Evolutionary conservation across 2,888 invertebrate genomes (phyloP).

Genomic region (Dicyrtomina minuta): DNA sequence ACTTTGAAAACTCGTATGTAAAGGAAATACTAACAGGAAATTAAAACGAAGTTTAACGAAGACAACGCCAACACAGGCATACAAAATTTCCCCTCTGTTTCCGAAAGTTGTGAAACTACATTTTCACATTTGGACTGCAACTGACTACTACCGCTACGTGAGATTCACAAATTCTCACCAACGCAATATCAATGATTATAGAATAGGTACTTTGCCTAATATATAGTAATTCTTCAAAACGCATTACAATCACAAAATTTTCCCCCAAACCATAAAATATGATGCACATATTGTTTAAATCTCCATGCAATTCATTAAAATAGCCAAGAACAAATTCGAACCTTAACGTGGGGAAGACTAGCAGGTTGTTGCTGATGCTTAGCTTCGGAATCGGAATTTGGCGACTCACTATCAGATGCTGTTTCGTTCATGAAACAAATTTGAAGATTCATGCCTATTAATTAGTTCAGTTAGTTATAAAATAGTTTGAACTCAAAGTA

Average conservation of each 20-base stretch:
- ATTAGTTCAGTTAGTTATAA: constrained; percentile 30
- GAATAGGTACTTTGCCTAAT: background rate
- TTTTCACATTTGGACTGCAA: background rate
- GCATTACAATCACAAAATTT: too few relatives aligned
- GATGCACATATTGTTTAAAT: too few relatives aligned
- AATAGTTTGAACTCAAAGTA: background rate
- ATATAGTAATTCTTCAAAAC: too few relatives aligned
- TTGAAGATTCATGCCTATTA: constrained; percentile 83
- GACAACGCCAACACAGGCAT: constrained; percentile 7
- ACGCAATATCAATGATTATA: background rate
- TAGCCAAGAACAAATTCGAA: background rate
- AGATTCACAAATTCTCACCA: background rate
- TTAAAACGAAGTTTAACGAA: background rate
- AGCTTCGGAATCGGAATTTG: constrained; percentile 71
- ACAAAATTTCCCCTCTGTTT: background rate
- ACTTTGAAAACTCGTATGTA: background rate
- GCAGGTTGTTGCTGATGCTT: constrained; percentile 50
- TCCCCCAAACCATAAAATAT: too few relatives aligned
- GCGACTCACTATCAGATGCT: constrained; percentile 79
- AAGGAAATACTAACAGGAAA: constrained; percentile 23
- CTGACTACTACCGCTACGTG: background rate
- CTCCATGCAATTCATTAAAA: too few relatives aligned
- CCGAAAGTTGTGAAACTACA: constrained; percentile 1
- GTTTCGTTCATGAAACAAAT: constrained; percentile 96
- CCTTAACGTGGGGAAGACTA: constrained; percentile 50